These are phyloP conservation scores for Muscicapa comitata DNA, from an alignment of 2,797 vertebrate genomes.

Conservation along the genomic window DNA sequence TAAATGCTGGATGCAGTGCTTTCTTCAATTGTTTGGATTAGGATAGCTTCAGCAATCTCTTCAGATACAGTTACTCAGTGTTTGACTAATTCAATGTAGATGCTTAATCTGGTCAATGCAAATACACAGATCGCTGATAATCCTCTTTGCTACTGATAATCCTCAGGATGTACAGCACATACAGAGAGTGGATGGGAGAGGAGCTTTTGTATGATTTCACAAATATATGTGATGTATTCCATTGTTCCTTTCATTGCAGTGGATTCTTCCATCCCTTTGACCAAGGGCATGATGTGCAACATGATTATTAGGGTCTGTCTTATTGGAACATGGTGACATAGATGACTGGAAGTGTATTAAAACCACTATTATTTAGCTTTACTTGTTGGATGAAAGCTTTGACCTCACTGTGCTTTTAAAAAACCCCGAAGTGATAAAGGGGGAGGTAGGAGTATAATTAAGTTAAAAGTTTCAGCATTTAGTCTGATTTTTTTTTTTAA, in stretches of 20 bases:
- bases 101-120: constrained; percentile 62
- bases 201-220: not conserved
- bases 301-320: not conserved
- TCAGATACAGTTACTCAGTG: constrained; percentile 53
- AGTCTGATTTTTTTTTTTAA: not conserved
- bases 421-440: not conserved
- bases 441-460: not conserved
- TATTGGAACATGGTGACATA: not conserved
- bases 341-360: not conserved
- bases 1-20: not conserved
- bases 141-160: constrained; percentile 58
- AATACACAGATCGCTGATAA: constrained; percentile 63
- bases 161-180: not conserved
- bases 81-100: constrained; percentile 49
- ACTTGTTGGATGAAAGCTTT: not conserved
- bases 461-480: not conserved
- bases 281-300: not conserved
- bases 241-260: not conserved
- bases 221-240: not conserved
- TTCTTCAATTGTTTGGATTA: constrained; percentile 56
- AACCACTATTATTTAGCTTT: not conserved
- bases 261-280: not conserved
- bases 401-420: not conserved
- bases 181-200: not conserved
- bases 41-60: constrained; percentile 53